Base-by-base conservation (phyloP, 2,888 invertebrate species). In the Drosophila nigritarsus region DNA sequence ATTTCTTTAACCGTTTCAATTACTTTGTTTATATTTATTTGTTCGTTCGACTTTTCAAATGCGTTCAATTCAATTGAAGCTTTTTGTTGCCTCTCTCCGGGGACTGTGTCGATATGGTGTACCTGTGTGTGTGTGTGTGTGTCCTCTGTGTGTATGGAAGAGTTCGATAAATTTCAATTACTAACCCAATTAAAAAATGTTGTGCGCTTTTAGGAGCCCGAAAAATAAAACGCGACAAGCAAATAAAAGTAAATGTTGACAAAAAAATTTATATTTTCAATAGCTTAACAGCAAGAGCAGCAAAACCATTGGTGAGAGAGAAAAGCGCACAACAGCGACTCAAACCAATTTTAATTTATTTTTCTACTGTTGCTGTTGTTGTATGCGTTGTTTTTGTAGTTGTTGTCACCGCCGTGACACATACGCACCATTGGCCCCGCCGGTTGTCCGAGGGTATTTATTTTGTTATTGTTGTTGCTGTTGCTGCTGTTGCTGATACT, bases 161-260 rank as follows among this genome's bases (percentile, higher is more conserved):
- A 73, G 83, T 83, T 89, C 87, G 89, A 91, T 91, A 91, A 91
- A 91, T 91, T 91, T 91, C 91, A 91, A 91, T 91, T 91, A 91
- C 91, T 91, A 91, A 91, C 91, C 91, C 91, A 91, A 91, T 91
- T 91, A 91, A 91, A 91, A 89, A 88, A 84, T 84, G 86, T 74
- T 87, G 83, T 76, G 70, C 83, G 78, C 89, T 89, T 86, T 89
- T 87, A 89, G 89, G 86, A 68, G 78, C 66, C 72, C 89, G 67
- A 66, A 67, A 82, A 73, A 73, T 76, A 83, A 80, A 70, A 75
- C 36, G 56, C 63, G 70, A 77, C 68, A 68, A 69, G 32, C 67
- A 68, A 62, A 75, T 58, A 70, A 62, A 73, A 78, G 69, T 68
- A 82, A 81, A 66, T 55, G 65, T 56, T 55, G 45, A 58, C 24